These are phyloP conservation scores for Parazoanthus swiftii DNA, from an alignment of 92 coral and sea anemone genomes.

Conservation along the genomic window DNA sequence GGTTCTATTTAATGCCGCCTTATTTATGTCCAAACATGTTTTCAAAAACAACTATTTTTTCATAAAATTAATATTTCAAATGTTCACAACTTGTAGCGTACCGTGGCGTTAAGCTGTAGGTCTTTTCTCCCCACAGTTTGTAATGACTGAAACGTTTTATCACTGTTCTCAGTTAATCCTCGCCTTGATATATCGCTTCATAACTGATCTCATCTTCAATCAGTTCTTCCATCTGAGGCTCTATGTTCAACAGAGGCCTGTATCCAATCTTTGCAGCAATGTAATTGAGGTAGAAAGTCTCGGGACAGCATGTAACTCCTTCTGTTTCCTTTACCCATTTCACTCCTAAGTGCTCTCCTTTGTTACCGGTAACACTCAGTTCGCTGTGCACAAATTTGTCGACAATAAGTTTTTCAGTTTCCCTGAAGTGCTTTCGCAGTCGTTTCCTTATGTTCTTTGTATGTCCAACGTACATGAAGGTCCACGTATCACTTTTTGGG, in stretches of 20 bases:
- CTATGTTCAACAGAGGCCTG: slow-evolving; percentile 38
- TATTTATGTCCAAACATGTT: no score
- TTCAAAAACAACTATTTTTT: no score
- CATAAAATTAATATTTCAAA: no score
- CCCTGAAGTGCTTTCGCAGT: slow-evolving; percentile 36
- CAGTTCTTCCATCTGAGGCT: slow-evolving; percentile 38
- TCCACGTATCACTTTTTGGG: slow-evolving; percentile 30
- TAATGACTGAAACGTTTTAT: neutral
- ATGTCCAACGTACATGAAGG: slow-evolving; percentile 36
- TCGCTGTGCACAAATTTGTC: slow-evolving; percentile 42
- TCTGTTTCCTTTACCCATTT: slow-evolving; percentile 37
- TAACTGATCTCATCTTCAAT: slow-evolving; percentile 39
- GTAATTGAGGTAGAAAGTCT: slow-evolving; percentile 35
- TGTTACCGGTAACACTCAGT: slow-evolving; percentile 33
- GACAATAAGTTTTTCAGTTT: slow-evolving; percentile 35
- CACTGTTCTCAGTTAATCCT: neutral
- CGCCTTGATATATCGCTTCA: slow-evolving; percentile 19
- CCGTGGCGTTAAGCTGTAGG: neutral
- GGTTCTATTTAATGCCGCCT: no score
- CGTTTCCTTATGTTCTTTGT: slow-evolving; percentile 38
- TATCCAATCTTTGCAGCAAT: slow-evolving; percentile 43
- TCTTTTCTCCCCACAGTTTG: neutral
- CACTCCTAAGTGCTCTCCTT: slow-evolving; percentile 37
- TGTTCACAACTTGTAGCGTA: no score
- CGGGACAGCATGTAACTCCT: slow-evolving; percentile 34